Conservation (phyloP, 2,888 invertebrate genomes). For the Stegophylla sp. region DNA sequence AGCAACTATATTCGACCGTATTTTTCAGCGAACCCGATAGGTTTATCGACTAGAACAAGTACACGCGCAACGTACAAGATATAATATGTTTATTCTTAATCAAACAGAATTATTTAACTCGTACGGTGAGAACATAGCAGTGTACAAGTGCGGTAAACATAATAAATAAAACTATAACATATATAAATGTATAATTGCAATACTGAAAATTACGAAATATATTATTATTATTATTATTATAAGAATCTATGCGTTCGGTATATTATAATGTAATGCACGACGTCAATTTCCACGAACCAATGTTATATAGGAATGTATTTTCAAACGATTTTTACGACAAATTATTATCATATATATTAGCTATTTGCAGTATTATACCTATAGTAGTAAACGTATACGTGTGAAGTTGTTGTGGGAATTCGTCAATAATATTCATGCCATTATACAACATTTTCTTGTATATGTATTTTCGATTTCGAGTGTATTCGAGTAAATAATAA, state of each 20-base stretch:
- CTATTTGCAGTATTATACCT: too few species aligned
- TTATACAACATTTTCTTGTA: too few species aligned
- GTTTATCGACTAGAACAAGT: conserved; percentile 37
- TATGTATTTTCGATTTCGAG: too few species aligned
- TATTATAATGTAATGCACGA: neutral
- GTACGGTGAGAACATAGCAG: neutral
- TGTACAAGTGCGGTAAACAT: too few species aligned
- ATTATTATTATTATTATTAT: neutral
- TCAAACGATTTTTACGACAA: too few species aligned
- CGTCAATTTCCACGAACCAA: too few species aligned
- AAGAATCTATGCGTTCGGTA: neutral
- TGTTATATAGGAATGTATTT: too few species aligned
- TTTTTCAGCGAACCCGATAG: conserved; percentile 26
- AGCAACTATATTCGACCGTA: neutral
- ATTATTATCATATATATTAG: too few species aligned
- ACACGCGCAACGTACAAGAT: conserved; percentile 11
- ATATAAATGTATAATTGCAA: conserved; percentile 18
- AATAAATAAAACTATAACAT: conserved; percentile 36
- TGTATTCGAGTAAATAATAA: neutral
- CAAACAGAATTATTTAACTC: conserved; percentile 27
- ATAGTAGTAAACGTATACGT: too few species aligned
- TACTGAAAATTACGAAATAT: conserved; percentile 29
- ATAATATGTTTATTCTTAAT: conserved; percentile 41
- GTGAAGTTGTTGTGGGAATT: too few species aligned
- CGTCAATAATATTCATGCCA: too few species aligned